phyloP scores from a whole-genome alignment of 2,797 vertebrate species.

The Pseudopleuronectes americanus region DNA sequence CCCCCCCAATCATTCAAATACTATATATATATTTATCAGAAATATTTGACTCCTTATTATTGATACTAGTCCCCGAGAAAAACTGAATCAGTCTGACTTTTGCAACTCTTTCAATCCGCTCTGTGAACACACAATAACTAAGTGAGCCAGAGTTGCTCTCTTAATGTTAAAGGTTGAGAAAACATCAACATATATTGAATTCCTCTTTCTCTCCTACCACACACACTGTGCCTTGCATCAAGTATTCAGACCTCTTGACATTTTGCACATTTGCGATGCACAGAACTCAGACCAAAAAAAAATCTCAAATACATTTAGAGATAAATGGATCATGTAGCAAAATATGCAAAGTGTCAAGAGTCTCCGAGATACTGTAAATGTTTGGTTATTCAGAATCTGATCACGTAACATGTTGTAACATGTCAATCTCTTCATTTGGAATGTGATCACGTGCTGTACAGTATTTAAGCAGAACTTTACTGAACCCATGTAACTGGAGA shows the following conservation, averaged over 20 bases:
- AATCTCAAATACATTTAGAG: conserved; percentile 20
- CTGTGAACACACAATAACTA: not conserved
- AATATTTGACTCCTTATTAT: no score
- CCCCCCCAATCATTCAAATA: no score
- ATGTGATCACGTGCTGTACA: conserved; percentile 13
- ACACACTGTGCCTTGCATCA: conserved; percentile 5
- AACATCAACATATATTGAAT: conserved; percentile 26
- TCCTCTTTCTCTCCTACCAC: conserved; percentile 13
- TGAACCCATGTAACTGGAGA: conserved; percentile 10
- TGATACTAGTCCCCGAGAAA: no score
- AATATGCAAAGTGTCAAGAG: conserved; percentile 41
- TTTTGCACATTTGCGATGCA: conserved; percentile 33
- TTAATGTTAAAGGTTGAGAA: conserved; percentile 22
- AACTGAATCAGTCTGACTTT: no score
- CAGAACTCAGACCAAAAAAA: conserved; percentile 12
- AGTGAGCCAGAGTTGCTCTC: not conserved
- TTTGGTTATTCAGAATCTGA: conserved; percentile 28
- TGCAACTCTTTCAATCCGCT: no score
- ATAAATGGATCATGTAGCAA: not conserved
- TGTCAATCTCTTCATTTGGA: not conserved
- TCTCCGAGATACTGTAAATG: conserved; percentile 26
- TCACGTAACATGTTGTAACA: conserved; percentile 9
- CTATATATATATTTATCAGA: no score
- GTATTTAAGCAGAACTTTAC: not conserved
- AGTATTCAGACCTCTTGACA: conserved; percentile 57